Evolutionary conservation across 2,113 vertebrate genomes (phyloP), one percentile per base, ranked within the genome.

Genomic region (Varanus salvator): DNA sequence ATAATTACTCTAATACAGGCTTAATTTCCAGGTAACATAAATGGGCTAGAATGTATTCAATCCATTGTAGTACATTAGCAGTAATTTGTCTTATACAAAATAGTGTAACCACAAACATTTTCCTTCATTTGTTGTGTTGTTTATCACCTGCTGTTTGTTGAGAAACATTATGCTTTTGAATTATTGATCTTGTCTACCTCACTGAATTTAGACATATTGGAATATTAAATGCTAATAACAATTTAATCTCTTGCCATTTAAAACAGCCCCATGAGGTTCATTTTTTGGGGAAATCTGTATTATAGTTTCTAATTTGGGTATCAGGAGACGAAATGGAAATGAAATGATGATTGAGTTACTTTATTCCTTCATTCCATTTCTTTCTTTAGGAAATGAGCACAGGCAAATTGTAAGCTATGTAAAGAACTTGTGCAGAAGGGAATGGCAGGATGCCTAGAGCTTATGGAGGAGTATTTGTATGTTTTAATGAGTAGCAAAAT

Each of bases 401-500:
- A 60, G 57, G 25, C 29, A 82, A 50, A 81, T 89, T 93, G 68
- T 84, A 86, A 89, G 90, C 85, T 6, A 0, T 57, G 29, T 80
- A 12, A 60, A 88, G 74, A 89, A 9, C 85, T 93, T 86, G 85
- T 92, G 27, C 88, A 72, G 84, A 75, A 80, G 74, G 77, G 80
- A 89, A 87, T 89, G 90, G 89, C 90, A 91, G 38, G 0, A 38
- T 94, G 86, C 93, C 87, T 76, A 88, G 89, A 93, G 57, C 54
- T 93, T 91, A 83, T 95, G 89, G 87, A 88, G 91, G 44, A 66
- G 57, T 48, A 72, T 27, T 72, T 94, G 68, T 76, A 88, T 94
- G 54, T 95, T 94, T 72, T 86, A 88, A 92, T 88, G 91, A 92
- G 12, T 52, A 82, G 57, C 60, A 92, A 94, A 60, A 90, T 87